Evolutionary conservation across 2,888 invertebrate species (phyloP).

Genomic region (Acanthopleura granulata): DNA sequence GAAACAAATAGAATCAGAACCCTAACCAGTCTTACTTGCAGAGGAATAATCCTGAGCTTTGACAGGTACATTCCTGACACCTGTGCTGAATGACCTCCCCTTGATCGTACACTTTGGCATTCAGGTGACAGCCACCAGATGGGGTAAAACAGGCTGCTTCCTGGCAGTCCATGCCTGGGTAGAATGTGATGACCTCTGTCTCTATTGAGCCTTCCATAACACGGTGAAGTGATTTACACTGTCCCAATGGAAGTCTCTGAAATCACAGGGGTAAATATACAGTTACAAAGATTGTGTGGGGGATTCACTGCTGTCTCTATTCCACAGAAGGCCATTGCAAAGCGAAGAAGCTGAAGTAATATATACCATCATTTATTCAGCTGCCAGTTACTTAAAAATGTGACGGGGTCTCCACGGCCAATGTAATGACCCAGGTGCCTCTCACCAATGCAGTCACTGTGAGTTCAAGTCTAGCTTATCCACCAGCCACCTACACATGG

Average conservation of each 20-base stretch:
- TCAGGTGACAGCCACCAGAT: constrained; percentile 45
- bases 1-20: too few relatives aligned
- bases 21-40: constrained; percentile 50
- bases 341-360: too few relatives aligned
- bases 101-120: constrained; percentile 38
- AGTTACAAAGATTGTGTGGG: background rate
- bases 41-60: constrained; percentile 44
- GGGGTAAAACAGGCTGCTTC: constrained; percentile 45
- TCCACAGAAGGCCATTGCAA: too few relatives aligned
- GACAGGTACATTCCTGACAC: constrained; percentile 57
- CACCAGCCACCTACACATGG: too few relatives aligned
- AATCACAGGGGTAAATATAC: background rate
- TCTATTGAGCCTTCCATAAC: constrained; percentile 34
- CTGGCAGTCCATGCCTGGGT: constrained; percentile 51
- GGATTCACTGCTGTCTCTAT: too few relatives aligned
- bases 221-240: constrained; percentile 39
- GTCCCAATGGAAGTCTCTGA: constrained; percentile 25
- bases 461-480: too few relatives aligned
- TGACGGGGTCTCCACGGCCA: too few relatives aligned
- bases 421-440: too few relatives aligned
- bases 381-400: too few relatives aligned
- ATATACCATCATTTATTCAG: too few relatives aligned
- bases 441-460: too few relatives aligned
- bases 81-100: constrained; percentile 48
- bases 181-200: constrained; percentile 50